Conservation (phyloP, 2,797 vertebrate genomes). For the Chiloscyllium punctatum region DNA sequence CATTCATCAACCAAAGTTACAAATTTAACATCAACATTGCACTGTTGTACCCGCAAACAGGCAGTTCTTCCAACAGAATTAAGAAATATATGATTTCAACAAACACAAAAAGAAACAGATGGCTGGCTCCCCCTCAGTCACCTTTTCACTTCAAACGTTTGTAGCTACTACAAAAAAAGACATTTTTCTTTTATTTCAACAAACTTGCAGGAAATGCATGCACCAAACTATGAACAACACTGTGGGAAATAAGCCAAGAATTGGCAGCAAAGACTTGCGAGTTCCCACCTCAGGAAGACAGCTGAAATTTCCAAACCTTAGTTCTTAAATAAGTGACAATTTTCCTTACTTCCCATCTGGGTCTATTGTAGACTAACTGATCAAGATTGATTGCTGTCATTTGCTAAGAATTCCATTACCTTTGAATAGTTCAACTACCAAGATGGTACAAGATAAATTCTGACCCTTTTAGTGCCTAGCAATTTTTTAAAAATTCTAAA, state of each 20-base stretch:
- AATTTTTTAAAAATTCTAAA: neutral
- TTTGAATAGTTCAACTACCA: neutral
- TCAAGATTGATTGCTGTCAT: neutral
- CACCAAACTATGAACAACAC: neutral
- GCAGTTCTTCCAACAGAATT: neutral
- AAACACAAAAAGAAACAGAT: neutral
- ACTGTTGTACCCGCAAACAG: neutral
- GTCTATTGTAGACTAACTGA: neutral
- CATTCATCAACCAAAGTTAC: neutral
- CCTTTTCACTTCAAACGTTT: neutral
- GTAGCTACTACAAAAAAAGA: neutral
- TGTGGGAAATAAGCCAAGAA: neutral
- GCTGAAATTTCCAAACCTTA: neutral
- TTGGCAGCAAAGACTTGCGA: neutral
- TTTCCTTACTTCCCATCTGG: neutral
- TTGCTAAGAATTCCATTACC: neutral
- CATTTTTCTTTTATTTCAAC: neutral
- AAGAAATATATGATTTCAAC: neutral
- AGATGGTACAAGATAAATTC: neutral
- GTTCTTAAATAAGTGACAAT: neutral
- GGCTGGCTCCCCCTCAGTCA: neutral
- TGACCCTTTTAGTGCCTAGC: neutral
- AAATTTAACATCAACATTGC: neutral
- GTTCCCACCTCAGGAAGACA: neutral
- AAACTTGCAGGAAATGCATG: neutral